phyloP scores from a whole-genome alignment of 2,797 vertebrate species.

The Hyperoplus immaculatus region DNA sequence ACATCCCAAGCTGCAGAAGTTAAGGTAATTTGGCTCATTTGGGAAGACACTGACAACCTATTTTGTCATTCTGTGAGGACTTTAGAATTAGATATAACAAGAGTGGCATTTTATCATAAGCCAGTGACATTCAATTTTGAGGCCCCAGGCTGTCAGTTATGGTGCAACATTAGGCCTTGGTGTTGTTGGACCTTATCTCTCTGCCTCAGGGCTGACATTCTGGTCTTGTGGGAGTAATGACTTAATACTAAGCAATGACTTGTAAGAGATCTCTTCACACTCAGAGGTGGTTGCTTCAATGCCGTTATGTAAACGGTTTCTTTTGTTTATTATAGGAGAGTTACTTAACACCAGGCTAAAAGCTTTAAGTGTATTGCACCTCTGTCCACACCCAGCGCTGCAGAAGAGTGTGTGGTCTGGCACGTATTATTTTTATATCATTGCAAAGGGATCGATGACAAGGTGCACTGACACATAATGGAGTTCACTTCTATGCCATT shows the following conservation, averaged over 20 bases:
- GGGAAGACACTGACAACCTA: not conserved
- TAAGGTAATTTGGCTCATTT: not conserved
- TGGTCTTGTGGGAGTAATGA: slow-evolving; percentile 49
- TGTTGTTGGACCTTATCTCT: slow-evolving; percentile 32
- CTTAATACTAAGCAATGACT: slow-evolving; percentile 58
- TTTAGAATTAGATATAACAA: not conserved
- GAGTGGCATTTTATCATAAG: not conserved
- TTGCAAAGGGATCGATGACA: not conserved
- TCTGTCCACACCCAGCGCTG: not conserved
- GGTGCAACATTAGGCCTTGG: slow-evolving; percentile 27
- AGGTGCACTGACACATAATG: not conserved
- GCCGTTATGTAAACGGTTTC: not conserved
- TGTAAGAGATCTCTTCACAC: slow-evolving; percentile 28
- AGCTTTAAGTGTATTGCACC: not conserved
- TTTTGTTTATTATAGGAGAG: not conserved
- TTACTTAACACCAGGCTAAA: not conserved
- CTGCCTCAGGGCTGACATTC: slow-evolving; percentile 17
- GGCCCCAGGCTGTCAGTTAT: slow-evolving; percentile 25
- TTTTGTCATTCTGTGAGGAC: not conserved
- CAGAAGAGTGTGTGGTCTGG: not conserved
- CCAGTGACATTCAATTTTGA: slow-evolving; percentile 7
- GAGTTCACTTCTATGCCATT: too few relatives aligned
- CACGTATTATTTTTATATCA: not conserved
- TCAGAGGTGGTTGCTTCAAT: not conserved
- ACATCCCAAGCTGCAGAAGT: not conserved